These are phyloP conservation scores for Callimorpha dominula DNA, from an alignment of 2,888 invertebrate species.

Conservation along the genomic window DNA sequence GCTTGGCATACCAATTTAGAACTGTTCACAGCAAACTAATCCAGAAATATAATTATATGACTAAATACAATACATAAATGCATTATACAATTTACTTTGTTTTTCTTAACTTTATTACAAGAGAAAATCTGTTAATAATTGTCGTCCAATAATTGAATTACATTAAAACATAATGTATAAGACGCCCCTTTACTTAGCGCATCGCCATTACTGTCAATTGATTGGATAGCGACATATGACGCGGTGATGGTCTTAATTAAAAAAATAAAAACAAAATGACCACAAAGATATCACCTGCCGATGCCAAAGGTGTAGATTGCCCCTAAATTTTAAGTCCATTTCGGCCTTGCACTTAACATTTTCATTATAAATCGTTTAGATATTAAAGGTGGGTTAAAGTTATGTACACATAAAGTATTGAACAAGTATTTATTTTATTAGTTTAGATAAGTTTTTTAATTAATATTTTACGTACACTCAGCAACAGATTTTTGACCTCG, in stretches of 20 bases:
- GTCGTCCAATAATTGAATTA: not conserved
- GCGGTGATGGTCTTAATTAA: conserved; percentile 74
- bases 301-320: conserved; percentile 80
- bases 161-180: conserved; percentile 9
- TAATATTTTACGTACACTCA: not conserved
- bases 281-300: conserved; percentile 77
- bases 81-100: not conserved
- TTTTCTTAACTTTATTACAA: not conserved
- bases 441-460: not conserved
- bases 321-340: conserved; percentile 70
- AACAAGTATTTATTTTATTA: not conserved
- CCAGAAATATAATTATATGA: not conserved
- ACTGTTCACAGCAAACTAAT: not conserved
- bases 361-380: conserved; percentile 68
- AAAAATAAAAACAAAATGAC: conserved; percentile 63
- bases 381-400: conserved; percentile 24
- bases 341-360: conserved; percentile 47
- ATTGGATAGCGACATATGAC: conserved; percentile 79
- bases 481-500: not conserved
- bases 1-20: not conserved
- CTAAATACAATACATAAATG: not conserved
- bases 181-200: conserved; percentile 20
- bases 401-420: not conserved
- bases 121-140: not conserved
- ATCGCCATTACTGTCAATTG: conserved; percentile 46